Evolutionary conservation across 2,888 invertebrate species (phyloP).

Genomic region (Rotaria socialis): DNA sequence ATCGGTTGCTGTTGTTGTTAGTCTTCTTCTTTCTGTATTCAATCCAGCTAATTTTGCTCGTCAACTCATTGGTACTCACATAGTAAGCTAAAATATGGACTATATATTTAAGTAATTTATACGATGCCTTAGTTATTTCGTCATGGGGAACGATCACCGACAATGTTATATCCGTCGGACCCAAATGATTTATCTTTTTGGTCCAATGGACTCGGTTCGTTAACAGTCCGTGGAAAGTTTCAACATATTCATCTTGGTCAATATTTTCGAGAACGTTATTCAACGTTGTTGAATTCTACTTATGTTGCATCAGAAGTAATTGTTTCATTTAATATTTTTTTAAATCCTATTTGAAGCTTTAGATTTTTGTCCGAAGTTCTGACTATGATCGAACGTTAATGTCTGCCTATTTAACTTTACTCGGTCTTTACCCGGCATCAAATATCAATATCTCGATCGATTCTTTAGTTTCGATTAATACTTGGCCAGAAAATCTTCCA

Average conservation of each 20-base stretch:
- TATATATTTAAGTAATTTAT: too few relatives aligned
- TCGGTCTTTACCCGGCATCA: slow-evolving; percentile 39
- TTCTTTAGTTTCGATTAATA: not conserved
- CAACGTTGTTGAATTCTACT: slow-evolving; percentile 40
- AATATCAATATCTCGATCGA: too few relatives aligned
- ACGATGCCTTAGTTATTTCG: too few relatives aligned
- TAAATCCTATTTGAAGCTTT: too few relatives aligned
- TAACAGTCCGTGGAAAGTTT: slow-evolving; percentile 44
- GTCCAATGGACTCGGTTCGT: slow-evolving; percentile 47
- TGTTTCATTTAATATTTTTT: too few relatives aligned
- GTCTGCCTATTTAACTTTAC: slow-evolving; percentile 42
- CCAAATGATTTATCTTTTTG: slow-evolving; percentile 38
- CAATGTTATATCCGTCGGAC: slow-evolving; percentile 38
- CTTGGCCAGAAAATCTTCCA: slow-evolving; percentile 39
- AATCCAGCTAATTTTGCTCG: too few relatives aligned
- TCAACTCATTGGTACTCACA: too few relatives aligned
- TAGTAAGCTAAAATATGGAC: too few relatives aligned
- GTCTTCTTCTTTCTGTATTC: too few relatives aligned
- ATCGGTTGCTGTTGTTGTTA: too few relatives aligned
- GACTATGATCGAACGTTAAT: slow-evolving; percentile 45
- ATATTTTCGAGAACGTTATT: slow-evolving; percentile 46
- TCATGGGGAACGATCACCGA: slow-evolving; percentile 36
- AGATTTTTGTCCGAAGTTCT: not conserved
- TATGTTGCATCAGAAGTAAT: slow-evolving; percentile 2
- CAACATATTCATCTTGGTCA: slow-evolving; percentile 46